Evolutionary conservation across 2,888 invertebrate genomes (phyloP), one percentile per base, ranked within the genome.

Genomic region (Watsonalla binaria): DNA sequence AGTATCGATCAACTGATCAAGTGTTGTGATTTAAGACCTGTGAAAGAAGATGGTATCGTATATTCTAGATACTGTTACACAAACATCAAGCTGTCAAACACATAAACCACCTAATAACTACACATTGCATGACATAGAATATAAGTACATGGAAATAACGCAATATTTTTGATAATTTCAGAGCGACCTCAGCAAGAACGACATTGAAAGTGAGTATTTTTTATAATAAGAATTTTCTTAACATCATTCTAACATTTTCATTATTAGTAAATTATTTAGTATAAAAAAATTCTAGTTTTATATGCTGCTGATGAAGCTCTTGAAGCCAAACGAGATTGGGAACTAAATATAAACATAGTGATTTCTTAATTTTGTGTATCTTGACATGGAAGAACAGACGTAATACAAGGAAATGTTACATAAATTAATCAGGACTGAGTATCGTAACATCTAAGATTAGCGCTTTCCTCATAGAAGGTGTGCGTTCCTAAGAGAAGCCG

Each of bases 111-210:
- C 60, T 61, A 71, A 67, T 69, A 76, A 70, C 66, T 64, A 80
- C 76, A 82, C 76, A 76, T 72, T 75, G 72, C 74, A 81, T 78
- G 72, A 78, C 71, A 75, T 65, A 62, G 60, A 64, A 59, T 67
- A 71, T 24, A 24, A 24, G 4, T 70, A 76, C 71, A 78, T 79
- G 78, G 79, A 77, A 42, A 83, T 90, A 90, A 88, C 79, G 76
- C 79, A 82, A 81, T 85, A 56, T 86, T 86, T 42, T 90, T 90
- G 72, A 90, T 77, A 90, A 88, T 94, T 93, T 80, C 93, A 96
- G 96, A 95, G 95, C 91, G 95, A 96, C 92, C 94, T 96, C 87
- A 94, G 94, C 92, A 94, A 95, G 92, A 95, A 94, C 92, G 96
- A 96, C 90, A 88, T 96, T 89, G 96, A 96, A 93, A 96, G 96